phyloP scores from a whole-genome alignment of 1,140 invertebrate genomes.

The Eubasilissa regina region DNA sequence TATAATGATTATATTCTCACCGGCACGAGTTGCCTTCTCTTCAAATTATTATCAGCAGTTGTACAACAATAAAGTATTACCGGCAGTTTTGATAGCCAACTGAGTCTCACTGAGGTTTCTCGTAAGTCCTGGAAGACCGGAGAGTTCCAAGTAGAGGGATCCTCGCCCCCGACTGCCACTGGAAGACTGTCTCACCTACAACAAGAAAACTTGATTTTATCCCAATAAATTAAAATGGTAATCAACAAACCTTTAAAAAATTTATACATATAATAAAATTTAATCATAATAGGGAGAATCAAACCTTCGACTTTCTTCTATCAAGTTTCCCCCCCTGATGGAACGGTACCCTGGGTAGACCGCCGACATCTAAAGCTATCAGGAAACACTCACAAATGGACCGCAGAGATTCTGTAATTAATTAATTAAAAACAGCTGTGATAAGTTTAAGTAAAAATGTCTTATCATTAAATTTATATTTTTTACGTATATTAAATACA shows the following conservation, averaged over 20 bases:
- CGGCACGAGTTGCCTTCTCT: too few species aligned
- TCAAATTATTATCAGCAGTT: too few species aligned
- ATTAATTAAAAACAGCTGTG: background rate
- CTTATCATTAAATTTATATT: too few species aligned
- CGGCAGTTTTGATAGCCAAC: conserved; percentile 63
- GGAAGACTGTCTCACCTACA: conserved; percentile 56
- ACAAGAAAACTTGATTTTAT: background rate
- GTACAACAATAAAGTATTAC: background rate
- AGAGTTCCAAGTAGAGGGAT: conserved; percentile 67
- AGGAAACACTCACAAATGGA: conserved; percentile 90
- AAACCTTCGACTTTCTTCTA: conserved; percentile 81
- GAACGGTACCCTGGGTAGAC: conserved; percentile 75
- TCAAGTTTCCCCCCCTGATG: conserved; percentile 80
- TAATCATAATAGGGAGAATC: conserved; percentile 20
- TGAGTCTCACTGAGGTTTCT: conserved; percentile 76
- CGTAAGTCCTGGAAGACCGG: conserved; percentile 70
- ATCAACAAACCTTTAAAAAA: too few species aligned
- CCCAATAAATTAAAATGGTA: too few species aligned
- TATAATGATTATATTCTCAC: too few species aligned
- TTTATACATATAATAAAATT: background rate
- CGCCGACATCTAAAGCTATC: conserved; percentile 84
- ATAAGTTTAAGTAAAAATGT: background rate
- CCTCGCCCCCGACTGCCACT: conserved; percentile 62
- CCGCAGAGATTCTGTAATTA: conserved; percentile 84
- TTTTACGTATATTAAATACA: too few species aligned